A percentile compares a stretch with the other conserved stretches of the same genome.
phyloP scores from a whole-genome alignment of 1,140 invertebrate genomes.

The Heliconius himera region DNA sequence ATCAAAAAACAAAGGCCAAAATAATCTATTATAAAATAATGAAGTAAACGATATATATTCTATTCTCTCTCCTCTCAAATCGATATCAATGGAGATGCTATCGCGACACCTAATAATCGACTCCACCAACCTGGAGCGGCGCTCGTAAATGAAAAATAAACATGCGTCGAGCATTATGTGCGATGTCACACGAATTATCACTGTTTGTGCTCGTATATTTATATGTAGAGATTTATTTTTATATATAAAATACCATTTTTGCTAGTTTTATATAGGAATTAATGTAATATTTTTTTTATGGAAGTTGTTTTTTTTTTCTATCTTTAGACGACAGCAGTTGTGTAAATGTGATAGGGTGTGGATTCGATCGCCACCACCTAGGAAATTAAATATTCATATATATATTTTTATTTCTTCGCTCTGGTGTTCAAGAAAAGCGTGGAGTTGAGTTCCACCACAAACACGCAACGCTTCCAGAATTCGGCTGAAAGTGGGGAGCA shows the following conservation, averaged over 20 bases:
- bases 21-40: background rate
- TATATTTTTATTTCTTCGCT: background rate
- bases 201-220: slow-evolving; percentile 50
- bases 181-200: slow-evolving; percentile 68
- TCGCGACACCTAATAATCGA: slow-evolving; percentile 54
- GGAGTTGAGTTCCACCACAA: no score
- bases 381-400: background rate
- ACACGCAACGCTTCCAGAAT: no score
- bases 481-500: no score
- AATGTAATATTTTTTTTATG: background rate
- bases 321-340: background rate
- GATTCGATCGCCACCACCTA: background rate
- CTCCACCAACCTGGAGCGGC: slow-evolving; percentile 48
- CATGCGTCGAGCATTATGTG: slow-evolving; percentile 69
- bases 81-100: slow-evolving; percentile 32
- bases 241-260: background rate
- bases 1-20: background rate
- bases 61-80: slow-evolving; percentile 26
- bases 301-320: background rate
- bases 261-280: background rate
- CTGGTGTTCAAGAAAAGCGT: no score
- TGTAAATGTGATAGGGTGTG: background rate
- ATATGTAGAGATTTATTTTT: background rate
- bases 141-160: slow-evolving; percentile 80
- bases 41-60: background rate